Evolutionary conservation across 2,797 vertebrate species (phyloP), one percentile per base, ranked within the genome.

Genomic region (Syndactyla subalaris): DNA sequence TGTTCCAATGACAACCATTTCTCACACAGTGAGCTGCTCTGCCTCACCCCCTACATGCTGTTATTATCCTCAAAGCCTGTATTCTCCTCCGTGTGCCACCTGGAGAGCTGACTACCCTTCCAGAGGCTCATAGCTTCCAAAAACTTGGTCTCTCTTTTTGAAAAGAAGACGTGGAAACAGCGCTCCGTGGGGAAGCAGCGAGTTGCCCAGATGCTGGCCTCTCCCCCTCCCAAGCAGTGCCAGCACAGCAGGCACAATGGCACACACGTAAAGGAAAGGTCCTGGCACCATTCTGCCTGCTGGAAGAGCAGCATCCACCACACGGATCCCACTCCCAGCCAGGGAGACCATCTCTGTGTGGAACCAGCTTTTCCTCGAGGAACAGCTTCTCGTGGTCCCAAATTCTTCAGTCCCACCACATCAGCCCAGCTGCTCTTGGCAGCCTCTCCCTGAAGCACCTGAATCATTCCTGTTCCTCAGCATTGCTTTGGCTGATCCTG

Each of bases 1-100:
- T 68, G 71, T 87, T 95, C 88, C 92, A 92, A 85, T 38, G 74
- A 91, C 76, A 89, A 81, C 85, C 74, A 77, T 96, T 95, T 95
- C 88, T 83, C 93, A 85, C 88, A 91, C 79, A 51, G 83, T 68
- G 84, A 91, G 93, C 83, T 55, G 51, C 79, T 90, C 82, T 74
- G 55, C 80, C 46, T 94, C 85, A 85, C 67, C 49, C 83, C 46
- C 32, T 36, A n/a, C 68, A 62, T 38, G 14, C 62, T 72, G 16
- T 61, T 68, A 85, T 52, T 73, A 71, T 66, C 43, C 80, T 55
- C 74, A 54, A 76, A 95, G 66, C n/a, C 68, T 0, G 0, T 7
- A 9, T 67, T 93, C 88, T 73, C 67, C 57, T 58, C 39, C 6
- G 0, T 30, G 4, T 43, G 41, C 74, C 88, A 71, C 93, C 89